Evolutionary conservation across 1,140 invertebrate genomes (phyloP), one percentile per base, ranked within the genome.

Genomic region (Mya arenaria): DNA sequence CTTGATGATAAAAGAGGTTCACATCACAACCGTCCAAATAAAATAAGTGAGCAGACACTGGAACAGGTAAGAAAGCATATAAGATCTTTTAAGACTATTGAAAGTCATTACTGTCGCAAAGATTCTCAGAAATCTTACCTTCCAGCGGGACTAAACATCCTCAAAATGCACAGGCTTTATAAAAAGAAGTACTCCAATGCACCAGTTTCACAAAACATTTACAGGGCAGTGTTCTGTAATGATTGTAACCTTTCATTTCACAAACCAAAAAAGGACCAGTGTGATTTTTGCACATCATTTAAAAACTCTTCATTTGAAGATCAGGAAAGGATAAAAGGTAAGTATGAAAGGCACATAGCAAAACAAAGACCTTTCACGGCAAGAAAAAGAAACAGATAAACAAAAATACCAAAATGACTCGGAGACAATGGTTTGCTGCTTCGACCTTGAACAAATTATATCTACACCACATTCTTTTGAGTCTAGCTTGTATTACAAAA

Each of bases 21-120:
- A 8, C 73, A 75, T 75, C 1, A 39, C 1, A 74, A 32, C 32
- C 52, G 71, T 30, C n/a, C 2, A 37, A 74, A 74, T 17, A 37
- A 30, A 39, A 60, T 23, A 6, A 17, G 28, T 23, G 44, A 32
- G 34, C 17, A 32, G 4, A 5, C 30, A 2, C 52, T 23, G 10
- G 41, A 32, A 4, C 13, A 34, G 15, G 71, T 60, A 74, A 74
- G 32, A 28, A n/a, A 30, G 8, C 73, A 75, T 30, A 75, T 75
- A 19, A 25, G 39, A 25, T 62, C 30, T 13, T 75, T 75, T 34
- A 4, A 4, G 5, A 60, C 55, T 25, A 32, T 75, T 13, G 73
- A 75, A n/a, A 62, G 55, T 23, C 73, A 75, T 63, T 75, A 44
- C 23, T 75, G 60, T 48, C 32, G 73, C 39, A 41, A 62, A 44